Base-by-base conservation (phyloP, 2,888 invertebrate genomes). In the Gastracanthus pulcherrimus region DNA sequence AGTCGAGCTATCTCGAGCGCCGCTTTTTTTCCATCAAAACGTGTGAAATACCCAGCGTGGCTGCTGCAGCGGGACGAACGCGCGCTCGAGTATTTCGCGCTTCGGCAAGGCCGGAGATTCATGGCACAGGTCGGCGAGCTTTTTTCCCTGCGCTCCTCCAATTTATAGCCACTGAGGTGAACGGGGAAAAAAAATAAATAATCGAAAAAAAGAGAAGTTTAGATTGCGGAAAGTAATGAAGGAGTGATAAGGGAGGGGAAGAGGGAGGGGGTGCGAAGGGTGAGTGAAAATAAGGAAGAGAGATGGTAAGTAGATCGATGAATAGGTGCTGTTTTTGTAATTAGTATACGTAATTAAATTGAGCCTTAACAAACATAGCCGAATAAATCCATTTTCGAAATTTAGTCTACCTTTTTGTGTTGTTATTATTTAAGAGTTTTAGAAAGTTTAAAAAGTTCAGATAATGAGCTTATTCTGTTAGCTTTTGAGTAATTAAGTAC, bases 21-120 rank as follows among this genome's bases (percentile, higher is more conserved):
- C 38, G 60, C n/a, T 34, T 31, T 62, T 82, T 78, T 78, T 79
- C 38, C 70, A 74, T 79, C 75, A 75, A 76, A 82, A 70, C 75
- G 72, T 66, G 69, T 19, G 62, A 78, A 79, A 75, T 70, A 78
- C 55, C 51, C 19, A 7, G 4, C 11, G n/a, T n/a, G n/a, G n/a
- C n/a, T n/a, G n/a, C n/a, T n/a, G n/a, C n/a, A n/a, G 69, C 19
- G 3, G 34, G 23, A 23, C 31, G 34, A 55, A n/a, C 72, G 36
- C 3, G 29, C 13, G 13, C 48, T n/a, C 78, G 62, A 58, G 23
- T 51, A 81, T 81, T 81, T 71, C 29, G 67, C 41, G 58, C 72
- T 71, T 72, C 72, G 45, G 48, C 55, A 67, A 51, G 69, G 76
- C 13, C 34, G 23, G 26, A 77, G 48, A 81, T 81, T 71, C 72